Evolutionary conservation across 1,140 invertebrate species (phyloP).

Genomic region (Drosophila ficusphila): DNA sequence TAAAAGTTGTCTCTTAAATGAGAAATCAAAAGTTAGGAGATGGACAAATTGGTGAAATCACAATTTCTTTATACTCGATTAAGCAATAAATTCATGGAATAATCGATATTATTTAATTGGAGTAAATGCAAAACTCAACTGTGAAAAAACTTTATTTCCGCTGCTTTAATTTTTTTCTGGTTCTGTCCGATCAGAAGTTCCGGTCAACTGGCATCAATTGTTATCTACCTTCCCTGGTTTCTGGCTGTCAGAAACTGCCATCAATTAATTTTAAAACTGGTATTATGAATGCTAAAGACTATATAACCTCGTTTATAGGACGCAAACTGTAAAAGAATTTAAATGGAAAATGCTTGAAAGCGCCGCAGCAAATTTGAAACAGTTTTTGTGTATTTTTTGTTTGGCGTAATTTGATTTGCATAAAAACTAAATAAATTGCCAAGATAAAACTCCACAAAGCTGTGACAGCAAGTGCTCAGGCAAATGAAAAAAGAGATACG

Average conservation of each 20-base stretch:
- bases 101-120: not conserved
- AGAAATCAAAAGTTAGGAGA: constrained; percentile 51
- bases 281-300: constrained; percentile 28
- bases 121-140: not conserved
- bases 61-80: not conserved
- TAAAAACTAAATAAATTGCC: constrained; percentile 72
- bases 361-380: constrained; percentile 12
- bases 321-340: constrained; percentile 39
- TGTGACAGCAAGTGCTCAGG: constrained; percentile 28
- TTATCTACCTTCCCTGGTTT: constrained; percentile 25
- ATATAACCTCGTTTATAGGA: constrained; percentile 25
- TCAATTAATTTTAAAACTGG: constrained; percentile 67
- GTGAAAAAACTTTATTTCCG: not conserved
- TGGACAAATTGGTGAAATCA: constrained; percentile 21
- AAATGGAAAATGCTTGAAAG: constrained; percentile 44
- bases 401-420: constrained; percentile 71
- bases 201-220: not conserved
- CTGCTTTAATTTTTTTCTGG: not conserved
- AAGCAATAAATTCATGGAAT: not conserved
- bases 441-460: constrained; percentile 59
- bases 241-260: constrained; percentile 57
- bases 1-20: constrained; percentile 54
- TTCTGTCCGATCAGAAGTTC: not conserved
- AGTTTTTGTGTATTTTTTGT: constrained; percentile 41
- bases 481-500: constrained; percentile 19